Percentiles rank a stretch among this genome's conserved stretches.
Evolutionary conservation across 2,888 invertebrate genomes (phyloP).

Genomic region (Epinotia ramella): DNA sequence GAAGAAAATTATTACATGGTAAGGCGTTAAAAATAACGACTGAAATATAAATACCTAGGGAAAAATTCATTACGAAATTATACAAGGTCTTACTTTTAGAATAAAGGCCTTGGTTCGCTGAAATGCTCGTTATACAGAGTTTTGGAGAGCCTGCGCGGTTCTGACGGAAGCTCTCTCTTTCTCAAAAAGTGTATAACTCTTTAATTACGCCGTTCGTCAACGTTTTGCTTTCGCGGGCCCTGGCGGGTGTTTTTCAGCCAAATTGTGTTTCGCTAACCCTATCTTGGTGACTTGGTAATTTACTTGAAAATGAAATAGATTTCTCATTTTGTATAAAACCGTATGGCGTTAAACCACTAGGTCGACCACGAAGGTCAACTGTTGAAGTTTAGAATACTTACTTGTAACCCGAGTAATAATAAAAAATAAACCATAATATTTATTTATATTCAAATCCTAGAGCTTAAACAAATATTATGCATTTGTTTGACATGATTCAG

Average conservation of each 20-base stretch:
- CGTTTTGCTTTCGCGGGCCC: conserved; percentile 20
- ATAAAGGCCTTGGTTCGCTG: conserved; percentile 20
- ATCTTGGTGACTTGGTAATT: conserved; percentile 22
- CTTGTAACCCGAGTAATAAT: too few species aligned
- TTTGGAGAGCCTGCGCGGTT: neutral
- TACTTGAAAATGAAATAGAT: conserved; percentile 29
- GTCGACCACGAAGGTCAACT: neutral
- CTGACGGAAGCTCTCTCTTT: conserved; percentile 24
- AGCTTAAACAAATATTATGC: too few species aligned
- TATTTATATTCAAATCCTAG: too few species aligned
- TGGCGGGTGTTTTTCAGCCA: conserved; percentile 15
- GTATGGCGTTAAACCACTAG: neutral
- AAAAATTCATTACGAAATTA: conserved; percentile 7
- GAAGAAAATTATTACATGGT: neutral
- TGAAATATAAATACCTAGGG: conserved; percentile 6
- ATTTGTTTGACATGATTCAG: too few species aligned
- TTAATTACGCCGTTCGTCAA: conserved; percentile 40
- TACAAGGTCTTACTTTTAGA: conserved; percentile 33
- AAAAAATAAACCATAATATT: too few species aligned
- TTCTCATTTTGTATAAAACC: conserved; percentile 15
- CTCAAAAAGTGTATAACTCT: conserved; percentile 34
- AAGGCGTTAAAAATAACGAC: neutral
- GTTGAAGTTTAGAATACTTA: too few species aligned
- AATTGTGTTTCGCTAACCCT: conserved; percentile 34
- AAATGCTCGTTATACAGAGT: conserved; percentile 27